phyloP scores from a whole-genome alignment of 2,113 vertebrate genomes.

The Oncorhynchus nerka region DNA sequence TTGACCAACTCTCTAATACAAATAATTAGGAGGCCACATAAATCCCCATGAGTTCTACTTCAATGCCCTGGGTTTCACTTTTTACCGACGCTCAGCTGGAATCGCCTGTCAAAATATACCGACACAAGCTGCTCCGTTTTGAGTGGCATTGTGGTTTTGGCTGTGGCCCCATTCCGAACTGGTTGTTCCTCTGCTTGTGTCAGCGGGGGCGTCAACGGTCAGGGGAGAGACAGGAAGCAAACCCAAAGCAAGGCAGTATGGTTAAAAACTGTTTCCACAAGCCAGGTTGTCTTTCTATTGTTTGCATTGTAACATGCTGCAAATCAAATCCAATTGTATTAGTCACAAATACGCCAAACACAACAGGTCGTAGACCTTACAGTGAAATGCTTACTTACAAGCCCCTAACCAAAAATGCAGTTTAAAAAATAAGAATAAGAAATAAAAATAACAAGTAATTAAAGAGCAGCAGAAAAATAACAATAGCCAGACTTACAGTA shows the following conservation, averaged over 20 bases:
- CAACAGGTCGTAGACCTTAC: too few species aligned
- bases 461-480: too few species aligned
- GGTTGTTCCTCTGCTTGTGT: constrained; percentile 43
- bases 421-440: too few species aligned
- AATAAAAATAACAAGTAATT: too few species aligned
- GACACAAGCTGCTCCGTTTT: constrained; percentile 51
- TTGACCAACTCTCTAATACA: constrained; percentile 34
- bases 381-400: too few species aligned
- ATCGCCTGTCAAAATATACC: constrained; percentile 62
- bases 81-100: constrained; percentile 53
- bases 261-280: constrained; percentile 31
- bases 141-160: constrained; percentile 61
- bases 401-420: too few species aligned
- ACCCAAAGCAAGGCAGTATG: constrained; percentile 29
- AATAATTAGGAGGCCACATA: constrained; percentile 32
- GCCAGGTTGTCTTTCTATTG: neutral
- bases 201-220: neutral
- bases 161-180: constrained; percentile 43
- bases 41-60: constrained; percentile 30
- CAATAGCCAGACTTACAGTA: too few species aligned
- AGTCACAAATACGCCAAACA: too few species aligned
- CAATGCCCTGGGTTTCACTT: constrained; percentile 29
- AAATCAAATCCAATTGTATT: too few species aligned
- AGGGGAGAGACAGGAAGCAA: constrained; percentile 49
- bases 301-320: neutral